A percentile compares a stretch with the other conserved stretches of the same genome.
These are phyloP conservation scores for Ptilodon capucinus DNA, from an alignment of 2,888 invertebrate species.

Conservation along the genomic window DNA sequence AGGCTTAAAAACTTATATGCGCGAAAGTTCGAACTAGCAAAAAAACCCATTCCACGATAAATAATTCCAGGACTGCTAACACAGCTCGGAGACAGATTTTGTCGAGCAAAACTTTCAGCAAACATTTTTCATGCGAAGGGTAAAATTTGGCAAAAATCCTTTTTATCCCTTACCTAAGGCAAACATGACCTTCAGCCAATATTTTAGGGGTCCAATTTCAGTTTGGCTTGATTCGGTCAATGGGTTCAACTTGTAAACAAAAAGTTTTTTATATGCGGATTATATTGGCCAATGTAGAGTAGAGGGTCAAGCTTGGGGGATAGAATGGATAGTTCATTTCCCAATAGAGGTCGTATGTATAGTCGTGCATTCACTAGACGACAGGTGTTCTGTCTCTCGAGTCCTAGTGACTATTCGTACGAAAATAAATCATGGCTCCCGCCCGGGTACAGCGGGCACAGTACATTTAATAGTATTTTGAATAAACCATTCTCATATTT, in stretches of 20 bases:
- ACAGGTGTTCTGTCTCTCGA: neutral
- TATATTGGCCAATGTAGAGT: neutral
- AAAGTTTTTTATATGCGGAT: constrained; percentile 11
- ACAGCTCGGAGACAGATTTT: constrained; percentile 17
- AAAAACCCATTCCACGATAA: constrained; percentile 5
- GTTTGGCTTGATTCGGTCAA: constrained; percentile 16
- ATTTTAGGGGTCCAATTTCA: constrained; percentile 16
- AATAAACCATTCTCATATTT: no score
- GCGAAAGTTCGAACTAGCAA: no score
- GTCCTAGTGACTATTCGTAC: neutral
- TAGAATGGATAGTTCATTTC: no score
- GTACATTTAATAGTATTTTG: no score
- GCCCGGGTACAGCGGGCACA: no score
- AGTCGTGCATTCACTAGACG: neutral
- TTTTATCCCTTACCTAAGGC: constrained; percentile 41
- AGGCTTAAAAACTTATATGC: no score
- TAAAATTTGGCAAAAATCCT: constrained; percentile 28
- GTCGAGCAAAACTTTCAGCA: constrained; percentile 20
- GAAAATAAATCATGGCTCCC: no score
- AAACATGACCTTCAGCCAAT: constrained; percentile 19
- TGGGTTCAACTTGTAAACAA: constrained; percentile 21
- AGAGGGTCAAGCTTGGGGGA: neutral
- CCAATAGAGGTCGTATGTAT: no score
- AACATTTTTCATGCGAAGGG: constrained; percentile 32
- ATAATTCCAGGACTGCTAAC: constrained; percentile 14